Conservation (phyloP, 2,888 invertebrate genomes). For the Drosophila anceps region DNA sequence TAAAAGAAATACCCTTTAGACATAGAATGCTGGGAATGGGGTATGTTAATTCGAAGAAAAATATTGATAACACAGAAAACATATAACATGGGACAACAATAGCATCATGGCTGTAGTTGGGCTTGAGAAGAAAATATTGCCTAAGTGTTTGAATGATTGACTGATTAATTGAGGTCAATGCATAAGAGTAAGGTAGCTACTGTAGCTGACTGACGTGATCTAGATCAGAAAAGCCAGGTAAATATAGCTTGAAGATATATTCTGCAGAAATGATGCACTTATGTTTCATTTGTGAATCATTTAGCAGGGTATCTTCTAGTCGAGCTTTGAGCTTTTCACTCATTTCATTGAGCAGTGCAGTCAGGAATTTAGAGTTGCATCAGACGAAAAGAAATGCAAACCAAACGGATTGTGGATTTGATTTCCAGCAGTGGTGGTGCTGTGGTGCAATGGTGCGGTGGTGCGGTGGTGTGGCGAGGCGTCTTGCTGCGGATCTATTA, state of each 20-base stretch:
- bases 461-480: not conserved
- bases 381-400: conserved; percentile 22
- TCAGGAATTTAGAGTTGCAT: conserved; percentile 27
- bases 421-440: not conserved
- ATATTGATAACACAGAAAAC: not conserved
- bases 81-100: not conserved
- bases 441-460: not conserved
- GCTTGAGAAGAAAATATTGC: not conserved
- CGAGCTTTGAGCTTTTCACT: conserved; percentile 1
- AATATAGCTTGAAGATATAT: not conserved
- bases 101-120: not conserved
- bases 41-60: not conserved
- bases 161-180: not conserved
- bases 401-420: conserved; percentile 33
- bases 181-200: not conserved
- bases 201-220: not conserved
- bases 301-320: conserved; percentile 1
- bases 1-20: conserved; percentile 56
- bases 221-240: too few relatives aligned
- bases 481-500: conserved; percentile 43
- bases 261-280: too few relatives aligned
- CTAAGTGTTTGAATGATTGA: not conserved
- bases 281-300: too few relatives aligned
- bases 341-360: conserved; percentile 54
- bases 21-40: accelerated